Evolutionary conservation across 2,797 vertebrate genomes (phyloP).

Genomic region (Thunnus albacares): DNA sequence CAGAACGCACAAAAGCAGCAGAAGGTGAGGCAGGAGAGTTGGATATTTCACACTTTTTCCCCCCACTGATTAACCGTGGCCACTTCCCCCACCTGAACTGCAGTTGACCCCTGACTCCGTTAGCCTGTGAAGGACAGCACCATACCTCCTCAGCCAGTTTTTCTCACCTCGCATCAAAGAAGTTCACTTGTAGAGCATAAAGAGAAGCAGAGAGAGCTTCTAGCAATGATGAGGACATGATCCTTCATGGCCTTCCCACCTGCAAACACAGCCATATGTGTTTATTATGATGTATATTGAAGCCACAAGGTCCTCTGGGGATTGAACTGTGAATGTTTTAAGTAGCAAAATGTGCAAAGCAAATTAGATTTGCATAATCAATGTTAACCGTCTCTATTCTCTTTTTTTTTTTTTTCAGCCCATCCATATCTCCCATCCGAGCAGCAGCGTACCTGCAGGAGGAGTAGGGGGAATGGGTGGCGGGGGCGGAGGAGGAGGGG

Average conservation of each 20-base stretch:
- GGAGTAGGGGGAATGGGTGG: constrained; percentile 73
- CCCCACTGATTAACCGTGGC: neutral
- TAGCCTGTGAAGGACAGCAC: too few species aligned
- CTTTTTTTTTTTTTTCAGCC: constrained; percentile 71
- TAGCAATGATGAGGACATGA: too few species aligned
- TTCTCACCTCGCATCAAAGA: neutral
- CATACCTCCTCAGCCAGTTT: neutral
- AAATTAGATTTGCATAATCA: neutral
- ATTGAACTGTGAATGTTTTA: too few species aligned
- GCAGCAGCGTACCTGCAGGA: constrained; percentile 71
- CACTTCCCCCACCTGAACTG: neutral
- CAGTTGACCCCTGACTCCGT: too few species aligned
- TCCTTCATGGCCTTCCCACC: too few species aligned
- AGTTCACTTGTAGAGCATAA: neutral
- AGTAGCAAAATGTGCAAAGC: neutral
- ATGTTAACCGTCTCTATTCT: neutral
- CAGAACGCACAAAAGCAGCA: constrained; percentile 90
- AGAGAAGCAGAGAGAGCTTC: too few species aligned
- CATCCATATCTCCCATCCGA: constrained; percentile 82
- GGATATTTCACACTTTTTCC: neutral
- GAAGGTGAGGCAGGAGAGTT: constrained; percentile 75
- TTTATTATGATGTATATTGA: too few species aligned
- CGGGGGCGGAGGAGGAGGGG: constrained; percentile 59
- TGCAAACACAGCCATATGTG: too few species aligned
- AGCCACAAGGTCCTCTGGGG: too few species aligned